Percentiles rank a stretch among this genome's conserved stretches.
Evolutionary conservation across 2,888 invertebrate genomes (phyloP).

Genomic region (Callyntrura guangdongensis): DNA sequence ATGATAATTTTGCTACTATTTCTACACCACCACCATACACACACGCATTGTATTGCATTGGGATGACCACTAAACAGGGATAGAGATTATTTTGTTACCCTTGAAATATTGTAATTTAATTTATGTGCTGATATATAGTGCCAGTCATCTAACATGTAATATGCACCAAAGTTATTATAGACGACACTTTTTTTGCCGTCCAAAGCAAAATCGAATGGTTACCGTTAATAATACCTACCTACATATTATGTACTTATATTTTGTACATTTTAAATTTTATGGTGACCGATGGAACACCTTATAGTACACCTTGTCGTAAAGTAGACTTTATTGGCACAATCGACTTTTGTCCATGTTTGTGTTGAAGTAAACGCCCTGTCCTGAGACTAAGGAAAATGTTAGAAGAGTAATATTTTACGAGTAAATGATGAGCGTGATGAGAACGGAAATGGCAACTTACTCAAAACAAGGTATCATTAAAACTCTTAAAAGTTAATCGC

Average conservation of each 20-base stretch:
- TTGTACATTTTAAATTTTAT: background rate
- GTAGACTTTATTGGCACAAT: background rate
- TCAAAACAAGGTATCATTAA: background rate
- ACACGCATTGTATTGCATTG: background rate
- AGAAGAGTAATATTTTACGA: background rate
- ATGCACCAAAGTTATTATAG: slow-evolving; percentile 44
- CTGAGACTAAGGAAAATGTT: background rate
- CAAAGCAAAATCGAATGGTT: background rate
- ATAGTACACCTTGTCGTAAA: background rate
- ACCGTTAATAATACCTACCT: background rate
- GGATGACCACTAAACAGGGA: background rate
- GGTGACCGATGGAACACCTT: background rate
- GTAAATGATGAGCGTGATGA: background rate
- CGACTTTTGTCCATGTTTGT: slow-evolving; percentile 19
- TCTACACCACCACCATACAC: slow-evolving; percentile 7
- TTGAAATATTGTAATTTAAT: slow-evolving; percentile 66
- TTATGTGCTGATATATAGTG: slow-evolving; percentile 1
- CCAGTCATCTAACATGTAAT: slow-evolving; percentile 42
- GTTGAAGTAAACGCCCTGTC: background rate
- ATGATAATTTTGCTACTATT: slow-evolving; percentile 60
- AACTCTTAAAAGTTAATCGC: background rate
- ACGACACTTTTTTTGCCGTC: slow-evolving; percentile 9
- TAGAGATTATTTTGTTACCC: slow-evolving; percentile 54
- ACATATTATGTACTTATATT: background rate
- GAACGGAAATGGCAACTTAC: slow-evolving; percentile 5